A percentile compares a stretch with the other conserved stretches of the same genome.
phyloP scores from a whole-genome alignment of 2,888 invertebrate species.

The Flexamia atlantica region DNA sequence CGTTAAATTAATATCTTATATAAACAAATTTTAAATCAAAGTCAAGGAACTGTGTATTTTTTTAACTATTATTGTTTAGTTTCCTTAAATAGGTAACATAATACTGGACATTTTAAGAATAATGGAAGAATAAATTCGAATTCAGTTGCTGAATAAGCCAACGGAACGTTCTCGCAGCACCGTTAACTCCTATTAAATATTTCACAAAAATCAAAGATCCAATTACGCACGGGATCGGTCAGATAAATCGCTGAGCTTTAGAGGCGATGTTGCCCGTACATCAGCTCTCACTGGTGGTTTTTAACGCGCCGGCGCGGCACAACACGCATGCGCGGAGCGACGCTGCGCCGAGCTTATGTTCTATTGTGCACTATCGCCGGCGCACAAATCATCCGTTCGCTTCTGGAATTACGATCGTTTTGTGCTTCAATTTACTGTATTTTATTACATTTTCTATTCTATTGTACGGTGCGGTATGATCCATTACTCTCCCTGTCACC shows the following conservation, averaged over 20 bases:
- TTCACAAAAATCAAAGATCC: no score
- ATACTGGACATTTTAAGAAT: no score
- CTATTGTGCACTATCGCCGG: constrained; percentile 28
- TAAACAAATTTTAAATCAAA: no score
- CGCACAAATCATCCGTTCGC: constrained; percentile 25
- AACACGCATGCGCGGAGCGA: neutral
- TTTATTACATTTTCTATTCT: constrained; percentile 43
- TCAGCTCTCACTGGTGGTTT: constrained; percentile 3
- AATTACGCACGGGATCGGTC: neutral
- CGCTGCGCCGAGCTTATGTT: constrained; percentile 13
- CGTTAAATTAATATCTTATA: no score
- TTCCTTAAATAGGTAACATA: no score
- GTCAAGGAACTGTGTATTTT: no score
- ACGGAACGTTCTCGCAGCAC: no score
- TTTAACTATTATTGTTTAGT: no score
- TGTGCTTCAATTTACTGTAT: constrained; percentile 43
- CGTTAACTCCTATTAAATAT: no score
- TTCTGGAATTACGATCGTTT: constrained; percentile 42
- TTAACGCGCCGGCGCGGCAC: constrained; percentile 9
- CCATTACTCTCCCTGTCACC: constrained; percentile 25
- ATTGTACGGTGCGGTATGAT: constrained; percentile 36
- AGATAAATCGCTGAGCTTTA: constrained; percentile 5
- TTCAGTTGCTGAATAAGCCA: no score
- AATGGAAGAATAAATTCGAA: no score
- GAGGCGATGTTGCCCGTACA: neutral